phyloP scores from a whole-genome alignment of 1,140 invertebrate species.

The Meloidogyne floridensis region DNA sequence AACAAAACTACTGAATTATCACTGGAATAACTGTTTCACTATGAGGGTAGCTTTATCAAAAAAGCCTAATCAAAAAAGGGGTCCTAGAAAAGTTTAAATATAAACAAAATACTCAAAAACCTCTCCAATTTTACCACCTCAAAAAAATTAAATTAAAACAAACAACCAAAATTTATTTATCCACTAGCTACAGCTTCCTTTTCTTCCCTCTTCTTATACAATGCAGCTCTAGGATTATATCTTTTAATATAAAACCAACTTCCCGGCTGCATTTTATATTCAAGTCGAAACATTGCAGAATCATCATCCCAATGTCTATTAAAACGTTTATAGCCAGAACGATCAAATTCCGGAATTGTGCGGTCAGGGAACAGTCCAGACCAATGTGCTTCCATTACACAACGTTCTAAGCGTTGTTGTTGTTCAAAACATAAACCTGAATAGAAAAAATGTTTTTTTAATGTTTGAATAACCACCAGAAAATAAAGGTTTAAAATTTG shows the following conservation, averaged over 20 bases:
- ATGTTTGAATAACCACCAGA: not conserved
- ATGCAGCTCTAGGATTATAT: constrained; percentile 47
- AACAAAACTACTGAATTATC: too few relatives aligned
- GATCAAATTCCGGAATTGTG: constrained; percentile 60
- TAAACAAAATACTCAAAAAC: too few relatives aligned
- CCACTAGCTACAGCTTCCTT: constrained; percentile 16
- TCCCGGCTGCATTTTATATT: constrained; percentile 55
- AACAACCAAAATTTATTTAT: not conserved
- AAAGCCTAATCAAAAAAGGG: too few relatives aligned
- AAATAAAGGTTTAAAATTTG: too few relatives aligned
- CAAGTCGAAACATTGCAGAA: constrained; percentile 55
- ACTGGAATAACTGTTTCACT: too few relatives aligned
- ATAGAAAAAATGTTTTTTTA: not conserved
- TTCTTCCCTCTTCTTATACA: not conserved
- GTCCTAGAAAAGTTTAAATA: too few relatives aligned
- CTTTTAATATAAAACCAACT: constrained; percentile 63
- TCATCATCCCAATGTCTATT: constrained; percentile 65
- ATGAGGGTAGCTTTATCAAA: too few relatives aligned
- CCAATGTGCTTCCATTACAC: constrained; percentile 66
- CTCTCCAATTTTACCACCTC: too few relatives aligned
- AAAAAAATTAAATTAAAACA: constrained; percentile 18
- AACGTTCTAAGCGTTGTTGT: constrained; percentile 59
- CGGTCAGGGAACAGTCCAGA: constrained; percentile 60
- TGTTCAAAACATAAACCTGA: constrained; percentile 59
- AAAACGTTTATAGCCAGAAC: constrained; percentile 63